These are phyloP conservation scores for Amphipyra berbera DNA, from an alignment of 2,888 invertebrate genomes.

Conservation along the genomic window DNA sequence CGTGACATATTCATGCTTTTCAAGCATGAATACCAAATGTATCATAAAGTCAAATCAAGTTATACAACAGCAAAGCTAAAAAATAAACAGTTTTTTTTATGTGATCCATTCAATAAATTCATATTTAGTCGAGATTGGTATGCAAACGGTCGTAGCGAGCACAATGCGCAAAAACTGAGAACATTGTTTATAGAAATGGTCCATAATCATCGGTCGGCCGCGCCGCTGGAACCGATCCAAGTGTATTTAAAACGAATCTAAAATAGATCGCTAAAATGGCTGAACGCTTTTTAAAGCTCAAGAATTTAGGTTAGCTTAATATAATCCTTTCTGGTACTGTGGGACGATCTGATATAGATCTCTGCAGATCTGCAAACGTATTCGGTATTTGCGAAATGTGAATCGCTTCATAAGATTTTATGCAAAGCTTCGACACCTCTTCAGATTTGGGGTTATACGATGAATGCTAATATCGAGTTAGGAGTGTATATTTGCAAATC, in stretches of 20 bases:
- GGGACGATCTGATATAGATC: slow-evolving; percentile 7
- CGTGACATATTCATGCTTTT: slow-evolving; percentile 10
- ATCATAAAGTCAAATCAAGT: slow-evolving; percentile 16
- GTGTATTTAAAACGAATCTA: slow-evolving; percentile 65
- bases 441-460: neutral
- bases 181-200: slow-evolving; percentile 40
- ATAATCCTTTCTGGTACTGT: slow-evolving; percentile 40
- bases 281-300: slow-evolving; percentile 51
- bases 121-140: slow-evolving; percentile 15
- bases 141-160: slow-evolving; percentile 10
- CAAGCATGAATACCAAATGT: too few relatives aligned
- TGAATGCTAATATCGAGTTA: slow-evolving; percentile 1
- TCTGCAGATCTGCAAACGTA: slow-evolving; percentile 1
- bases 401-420: neutral
- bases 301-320: slow-evolving; percentile 56
- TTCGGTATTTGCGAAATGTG: neutral
- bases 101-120: slow-evolving; percentile 18
- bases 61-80: slow-evolving; percentile 5
- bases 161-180: slow-evolving; percentile 26
- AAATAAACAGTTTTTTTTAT: neutral
- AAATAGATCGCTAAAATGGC: slow-evolving; percentile 67
- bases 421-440: neutral
- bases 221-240: slow-evolving; percentile 67
- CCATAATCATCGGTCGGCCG: slow-evolving; percentile 18
- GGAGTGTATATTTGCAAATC: neutral